Evolutionary conservation across 2,797 vertebrate species (phyloP), one percentile per base, ranked within the genome.

Genomic region (Loriculus beryllinus): DNA sequence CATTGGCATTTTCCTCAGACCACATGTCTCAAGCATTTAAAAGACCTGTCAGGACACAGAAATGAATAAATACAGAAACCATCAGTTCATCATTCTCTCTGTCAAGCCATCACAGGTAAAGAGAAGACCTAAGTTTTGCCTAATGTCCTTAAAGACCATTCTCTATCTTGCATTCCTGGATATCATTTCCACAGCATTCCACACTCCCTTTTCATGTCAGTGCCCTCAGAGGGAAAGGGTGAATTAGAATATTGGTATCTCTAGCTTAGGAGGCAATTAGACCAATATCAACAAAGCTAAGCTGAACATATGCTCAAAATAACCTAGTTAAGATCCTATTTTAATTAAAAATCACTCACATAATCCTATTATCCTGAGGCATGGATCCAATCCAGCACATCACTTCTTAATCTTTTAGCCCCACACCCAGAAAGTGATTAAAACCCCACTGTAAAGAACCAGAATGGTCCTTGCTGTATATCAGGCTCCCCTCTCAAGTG

Each of bases 291-390:
- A 85, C 56, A 93, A 74, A 68, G 39, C 22, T 83, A 43, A 87
- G 52, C 6, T 54, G n/a, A 69, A 78, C 7, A 14, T 15, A 26
- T 35, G 28, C 57, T 87, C 74, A 81, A 71, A 92, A 90, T 43
- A 85, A 92, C 39, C 76, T 40, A 43, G 21, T 88, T 83, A 83
- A 31, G 70, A 76, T 51, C 81, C 42, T 65, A 71, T 39, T 87
- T 75, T 93, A 92, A 94, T 91, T 91, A 81, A 91, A 92, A 89
- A 83, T 33, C 65, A 71, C 87, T 39, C 51, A 62, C 68, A 90
- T 65, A 87, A 92, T 69, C 57, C 45, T 23, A 75, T 94, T 94
- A 86, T 65, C 45, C 48, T 0, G 0, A 60, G 79, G 78, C 17
- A 1, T 12, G 29, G 29, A 67, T 91, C 64, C 57, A 91, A 57